Conservation (phyloP, 2,888 invertebrate species). For the Schrankia costaestrigalis region DNA sequence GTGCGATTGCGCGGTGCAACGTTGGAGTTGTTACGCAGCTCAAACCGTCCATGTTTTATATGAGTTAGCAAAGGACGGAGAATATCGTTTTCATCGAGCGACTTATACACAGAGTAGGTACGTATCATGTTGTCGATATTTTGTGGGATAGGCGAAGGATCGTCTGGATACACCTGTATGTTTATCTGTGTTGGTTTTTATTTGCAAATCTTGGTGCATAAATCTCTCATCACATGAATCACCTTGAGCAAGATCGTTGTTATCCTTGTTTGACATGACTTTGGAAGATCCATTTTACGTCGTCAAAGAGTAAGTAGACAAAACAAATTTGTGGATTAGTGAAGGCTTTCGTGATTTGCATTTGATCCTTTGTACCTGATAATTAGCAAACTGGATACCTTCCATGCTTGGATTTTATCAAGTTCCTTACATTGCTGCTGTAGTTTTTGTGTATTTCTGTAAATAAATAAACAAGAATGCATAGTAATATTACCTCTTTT, state of each 20-base stretch:
- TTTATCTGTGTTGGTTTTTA: conserved; percentile 36
- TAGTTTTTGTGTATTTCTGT: no score
- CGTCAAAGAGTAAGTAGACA: conserved; percentile 95
- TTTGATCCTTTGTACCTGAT: no score
- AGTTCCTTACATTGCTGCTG: no score
- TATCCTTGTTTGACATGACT: conserved; percentile 90
- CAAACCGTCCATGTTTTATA: conserved; percentile 34
- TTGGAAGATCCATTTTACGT: conserved; percentile 99
- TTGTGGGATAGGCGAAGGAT: conserved; percentile 69
- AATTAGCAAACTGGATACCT: no score
- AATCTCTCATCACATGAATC: conserved; percentile 55
- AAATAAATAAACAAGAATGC: no score
- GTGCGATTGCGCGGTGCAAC: conserved; percentile 65
- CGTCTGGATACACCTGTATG: conserved; percentile 43
- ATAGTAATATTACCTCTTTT: no score
- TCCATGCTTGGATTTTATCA: no score
- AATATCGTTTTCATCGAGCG: conserved; percentile 59
- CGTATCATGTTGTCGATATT: conserved; percentile 67
- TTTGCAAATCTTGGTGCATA: conserved; percentile 26
- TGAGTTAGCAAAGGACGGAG: conserved; percentile 67
- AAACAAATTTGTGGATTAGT: no score
- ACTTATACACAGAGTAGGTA: conserved; percentile 54
- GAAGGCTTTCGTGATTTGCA: no score
- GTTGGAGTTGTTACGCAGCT: conserved; percentile 41
- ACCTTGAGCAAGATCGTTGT: conserved; percentile 41